These are phyloP conservation scores for Caenorhabditis zanzibari DNA, from an alignment of 2,888 invertebrate species.

Conservation along the genomic window DNA sequence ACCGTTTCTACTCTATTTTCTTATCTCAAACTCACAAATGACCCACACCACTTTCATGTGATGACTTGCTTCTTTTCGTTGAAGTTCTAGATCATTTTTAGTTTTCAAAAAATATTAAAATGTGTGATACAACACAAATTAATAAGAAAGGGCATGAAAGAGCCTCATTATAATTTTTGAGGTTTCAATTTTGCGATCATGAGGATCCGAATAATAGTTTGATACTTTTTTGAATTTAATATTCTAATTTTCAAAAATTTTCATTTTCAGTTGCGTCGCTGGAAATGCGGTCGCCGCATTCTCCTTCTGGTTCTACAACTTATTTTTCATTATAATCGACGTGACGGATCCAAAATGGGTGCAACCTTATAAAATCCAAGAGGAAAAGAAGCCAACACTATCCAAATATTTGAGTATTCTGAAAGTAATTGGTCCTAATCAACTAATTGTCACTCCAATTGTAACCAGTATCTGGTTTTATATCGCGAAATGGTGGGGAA, in stretches of 20 bases:
- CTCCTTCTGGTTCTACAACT: constrained; percentile 64
- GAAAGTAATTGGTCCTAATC: constrained; percentile 52
- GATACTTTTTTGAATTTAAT: too few relatives aligned
- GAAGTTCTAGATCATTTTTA: neutral
- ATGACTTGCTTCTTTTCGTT: neutral
- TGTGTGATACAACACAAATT: too few relatives aligned
- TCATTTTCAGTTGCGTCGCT: constrained; percentile 59
- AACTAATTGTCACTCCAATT: constrained; percentile 52
- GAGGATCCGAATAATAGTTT: too few relatives aligned
- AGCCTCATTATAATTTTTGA: too few relatives aligned
- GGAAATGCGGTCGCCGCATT: constrained; percentile 51
- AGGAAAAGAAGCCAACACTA: constrained; percentile 87
- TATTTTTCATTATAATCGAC: constrained; percentile 89
- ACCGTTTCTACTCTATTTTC: neutral
- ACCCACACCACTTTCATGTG: neutral
- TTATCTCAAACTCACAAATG: neutral
- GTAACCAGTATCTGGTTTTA: constrained; percentile 50
- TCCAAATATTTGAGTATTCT: constrained; percentile 45
- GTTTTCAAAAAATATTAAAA: too few relatives aligned
- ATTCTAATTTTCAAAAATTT: neutral
- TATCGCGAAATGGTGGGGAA: constrained; percentile 50
- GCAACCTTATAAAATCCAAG: constrained; percentile 90
- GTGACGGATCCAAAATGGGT: constrained; percentile 89
- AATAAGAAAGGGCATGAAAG: too few relatives aligned
- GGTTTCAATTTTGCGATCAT: too few relatives aligned